Base-by-base conservation (phyloP, 2,888 invertebrate genomes). In the Acrobeloides nanus region DNA sequence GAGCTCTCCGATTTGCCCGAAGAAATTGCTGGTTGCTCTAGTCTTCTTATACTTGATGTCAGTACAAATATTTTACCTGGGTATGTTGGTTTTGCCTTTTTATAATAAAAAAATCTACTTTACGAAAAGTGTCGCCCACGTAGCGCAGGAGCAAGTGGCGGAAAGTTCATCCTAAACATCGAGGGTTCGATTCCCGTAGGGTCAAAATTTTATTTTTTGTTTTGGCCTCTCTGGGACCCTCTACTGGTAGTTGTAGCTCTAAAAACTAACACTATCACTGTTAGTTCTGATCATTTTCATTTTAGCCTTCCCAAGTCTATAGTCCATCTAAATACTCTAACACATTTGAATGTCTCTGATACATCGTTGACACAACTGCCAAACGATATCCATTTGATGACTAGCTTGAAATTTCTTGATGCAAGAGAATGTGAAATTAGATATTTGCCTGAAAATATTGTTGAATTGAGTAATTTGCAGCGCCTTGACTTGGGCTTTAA, bases 401-500 rank as follows among this genome's bases (percentile, higher is more conserved):
- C 82, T 44, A 87, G 86, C 75, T 80, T 97, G 65, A 87, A 92
- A 77, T 82, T 90, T 71, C 80, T 97, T 53, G 97, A 97, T 80
- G 81, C 97, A 67, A 97, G 97, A 53, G 90, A 92, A 76, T 99
- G 99, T 80, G 93, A 95, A 79, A 86, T 97, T 56, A 89, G 92
- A 74, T 86, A 87, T 77, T 79, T 97, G 82, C 93, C 95, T 25
- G 82, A 86, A 51, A 87, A 66, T 25, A 85, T 97, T 73, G 95
- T 95, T 46, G 84, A 86, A 74, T 80, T 97, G 67, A 86, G 88
- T 45, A 85, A 86, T 31, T 80, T 97, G 42, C 86, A 90, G 75
- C 95, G 97, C 77, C 81, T 99, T 58, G 97, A 95, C 89, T 79
- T 97, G 69, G 97, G 99, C 79, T 89, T 89, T 78, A 97, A 99